Base-by-base conservation (phyloP, 1,140 invertebrate genomes). In the Aphis gossypii region DNA sequence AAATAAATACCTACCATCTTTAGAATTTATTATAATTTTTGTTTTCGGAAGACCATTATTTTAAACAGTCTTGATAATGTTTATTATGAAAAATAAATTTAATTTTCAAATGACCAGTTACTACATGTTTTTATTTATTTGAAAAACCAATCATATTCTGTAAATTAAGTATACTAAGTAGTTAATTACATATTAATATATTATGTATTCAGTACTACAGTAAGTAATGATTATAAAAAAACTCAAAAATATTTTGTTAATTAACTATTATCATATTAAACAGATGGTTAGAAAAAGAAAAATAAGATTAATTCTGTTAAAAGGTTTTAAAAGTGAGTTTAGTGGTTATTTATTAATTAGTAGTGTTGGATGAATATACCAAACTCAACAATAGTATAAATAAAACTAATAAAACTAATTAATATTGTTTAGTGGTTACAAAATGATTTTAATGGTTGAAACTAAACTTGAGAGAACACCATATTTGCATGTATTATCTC, bases 11-110 rank as follows among this genome's bases (percentile, higher is more conserved):
- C 20, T 44, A 90, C 14, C 11, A 60, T 38, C 5, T 44, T 60
- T 90, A 90, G 54, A 60, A 44, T 60, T 90, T 60, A 90, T 25
- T 11, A 23, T 56, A 38, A 60, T 48, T 90, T 60, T 90, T 68
- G 35, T 90, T 90, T 90, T 88, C 20, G 2, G 38, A 60, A 30
- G 30, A 44, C n/a, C 18, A n/a, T 60, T 56, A 23, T 90, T 38
- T 56, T 60, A 60, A 23, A n/a, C n/a, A 90, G 35, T 56, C 51
- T 56, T 88, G 20, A 51, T 56, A n/a, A 51, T 89, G n/a, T 89
- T 89, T n/a, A 54, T 89, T 89, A 54, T 89, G 11, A 56, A 89
- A 89, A 90, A 90, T 60, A 90, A 60, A 90, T 90, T 90, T 38
- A 56, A 60, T 60, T 90, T 68, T 90, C 1, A 90, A 60, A 68